Evolutionary conservation across 1,140 invertebrate genomes (phyloP).

Genomic region (Neodiprion pinetum): DNA sequence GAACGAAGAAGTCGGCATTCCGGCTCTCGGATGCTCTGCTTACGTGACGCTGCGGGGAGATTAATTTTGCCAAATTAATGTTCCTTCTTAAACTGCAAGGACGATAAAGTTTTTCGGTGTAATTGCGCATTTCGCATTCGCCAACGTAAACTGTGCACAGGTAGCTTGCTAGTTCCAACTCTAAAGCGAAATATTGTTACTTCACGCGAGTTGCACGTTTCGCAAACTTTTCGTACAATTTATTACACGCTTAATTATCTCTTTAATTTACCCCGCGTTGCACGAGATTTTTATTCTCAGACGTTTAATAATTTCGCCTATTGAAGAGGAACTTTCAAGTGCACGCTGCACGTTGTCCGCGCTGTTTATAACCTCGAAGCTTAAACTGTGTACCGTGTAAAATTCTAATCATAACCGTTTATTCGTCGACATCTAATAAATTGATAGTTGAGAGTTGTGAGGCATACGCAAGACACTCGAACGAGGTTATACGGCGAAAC

Average conservation of each 20-base stretch:
- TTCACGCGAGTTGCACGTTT: not conserved
- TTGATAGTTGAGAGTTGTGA: no score
- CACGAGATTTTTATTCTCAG: no score
- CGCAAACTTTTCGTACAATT: no score
- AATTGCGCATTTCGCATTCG: constrained; percentile 32
- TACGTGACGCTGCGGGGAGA: constrained; percentile 33
- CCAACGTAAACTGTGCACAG: not conserved
- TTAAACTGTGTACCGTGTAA: no score
- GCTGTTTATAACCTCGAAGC: no score
- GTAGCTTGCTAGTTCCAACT: not conserved
- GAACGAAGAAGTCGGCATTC: not conserved
- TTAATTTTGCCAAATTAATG: constrained; percentile 47
- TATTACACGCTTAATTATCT: no score
- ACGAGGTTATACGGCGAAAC: not conserved
- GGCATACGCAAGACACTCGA: not conserved
- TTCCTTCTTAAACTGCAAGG: constrained; percentile 40
- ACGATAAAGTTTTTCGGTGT: constrained; percentile 37
- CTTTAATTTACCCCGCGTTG: no score
- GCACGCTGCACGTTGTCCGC: no score
- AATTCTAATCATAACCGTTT: no score
- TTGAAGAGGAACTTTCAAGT: no score
- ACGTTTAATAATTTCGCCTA: no score
- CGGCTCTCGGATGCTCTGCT: constrained; percentile 4
- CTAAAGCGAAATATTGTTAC: not conserved
- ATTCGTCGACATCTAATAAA: no score